Evolutionary conservation across 2,888 invertebrate genomes (phyloP), one percentile per base, ranked within the genome.

Genomic region (Plusia festucae): DNA sequence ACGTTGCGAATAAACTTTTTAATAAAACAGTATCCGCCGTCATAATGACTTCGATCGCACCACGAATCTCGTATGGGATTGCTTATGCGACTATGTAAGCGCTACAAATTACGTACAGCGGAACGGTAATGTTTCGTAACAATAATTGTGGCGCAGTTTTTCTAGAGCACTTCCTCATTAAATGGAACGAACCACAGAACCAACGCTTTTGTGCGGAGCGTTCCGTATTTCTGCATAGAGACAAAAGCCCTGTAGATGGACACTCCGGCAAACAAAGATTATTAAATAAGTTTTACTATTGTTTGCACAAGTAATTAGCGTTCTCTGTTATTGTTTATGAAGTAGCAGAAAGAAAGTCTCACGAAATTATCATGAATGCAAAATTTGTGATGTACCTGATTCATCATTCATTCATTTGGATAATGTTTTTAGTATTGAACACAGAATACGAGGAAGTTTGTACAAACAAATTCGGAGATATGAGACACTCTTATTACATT

Each of bases 91-190:
- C 79, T 70, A 65, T 82, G 82, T 82, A 83, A 84, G 81, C 76
- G 82, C 82, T 87, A 85, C 82, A 84, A 84, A 88, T 87, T 88
- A 84, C 78, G 74, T 67, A 73, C 76, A 53, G 81, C 83, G 81
- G 75, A 72, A 72, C 78, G 76, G 81, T 84, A 81, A 78, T 77
- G 87, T 91, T 91, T 88, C 86, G 87, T 90, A 91, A 92, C 85
- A 84, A 89, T 90, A 91, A 91, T 90, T 88, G 87, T 83, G 79
- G 79, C 82, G 83, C 86, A 85, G 88, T 90, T 91, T 92, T 93
- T 93, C 90, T 94, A 88, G 94, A 92, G 89, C 93, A 91, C 90
- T 94, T 94, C 94, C 94, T 94, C 90, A 93, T 95, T 94, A 93
- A 90, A 89, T 81, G 83, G 86, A 85, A 85, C 89, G 86, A 86